Evolutionary conservation across 2,888 invertebrate species (phyloP).

Genomic region (Cerastis leucographa): DNA sequence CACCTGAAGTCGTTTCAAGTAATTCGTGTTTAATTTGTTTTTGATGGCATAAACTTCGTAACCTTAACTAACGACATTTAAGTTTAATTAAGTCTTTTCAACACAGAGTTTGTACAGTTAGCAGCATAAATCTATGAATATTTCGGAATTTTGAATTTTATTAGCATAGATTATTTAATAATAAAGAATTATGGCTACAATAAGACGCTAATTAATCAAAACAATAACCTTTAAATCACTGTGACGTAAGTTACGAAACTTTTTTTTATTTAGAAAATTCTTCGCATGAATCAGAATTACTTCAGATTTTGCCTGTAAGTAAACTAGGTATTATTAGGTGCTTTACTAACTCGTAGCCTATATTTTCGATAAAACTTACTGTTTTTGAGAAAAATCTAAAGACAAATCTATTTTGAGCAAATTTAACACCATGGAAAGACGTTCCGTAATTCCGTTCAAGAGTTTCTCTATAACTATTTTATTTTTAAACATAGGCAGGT

Average conservation of each 20-base stretch:
- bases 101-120: conserved; percentile 22
- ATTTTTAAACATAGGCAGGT: neutral
- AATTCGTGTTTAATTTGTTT: conserved; percentile 50
- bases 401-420: no score
- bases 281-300: neutral
- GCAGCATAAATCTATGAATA: conserved; percentile 19
- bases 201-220: neutral
- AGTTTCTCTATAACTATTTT: neutral
- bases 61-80: conserved; percentile 57
- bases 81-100: conserved; percentile 54
- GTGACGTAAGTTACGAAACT: neutral
- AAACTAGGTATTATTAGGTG: neutral
- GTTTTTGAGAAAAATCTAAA: no score
- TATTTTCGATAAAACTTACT: no score
- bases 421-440: neutral
- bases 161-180: conserved; percentile 12
- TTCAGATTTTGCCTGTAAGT: neutral
- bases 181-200: conserved; percentile 2
- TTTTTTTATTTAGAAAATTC: neutral
- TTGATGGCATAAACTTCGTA: conserved; percentile 43
- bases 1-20: conserved; percentile 30
- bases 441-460: no score
- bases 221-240: neutral
- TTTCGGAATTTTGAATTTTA: conserved; percentile 23
- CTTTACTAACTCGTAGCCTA: neutral